Base-by-base conservation (phyloP, 1,140 invertebrate genomes). In the Drosophila paulistorum region DNA sequence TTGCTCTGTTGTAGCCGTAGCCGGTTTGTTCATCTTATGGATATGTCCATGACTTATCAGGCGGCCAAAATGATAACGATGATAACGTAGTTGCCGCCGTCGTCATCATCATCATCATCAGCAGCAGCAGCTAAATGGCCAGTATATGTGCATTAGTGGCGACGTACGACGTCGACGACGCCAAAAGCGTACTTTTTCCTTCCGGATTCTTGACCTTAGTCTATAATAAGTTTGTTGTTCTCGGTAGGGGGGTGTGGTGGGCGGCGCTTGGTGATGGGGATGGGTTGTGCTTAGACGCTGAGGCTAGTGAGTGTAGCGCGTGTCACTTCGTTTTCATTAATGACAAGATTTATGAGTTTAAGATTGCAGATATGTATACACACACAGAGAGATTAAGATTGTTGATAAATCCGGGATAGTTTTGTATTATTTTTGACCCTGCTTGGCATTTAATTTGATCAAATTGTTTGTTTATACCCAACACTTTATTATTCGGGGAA, bases 141-240 rank as follows among this genome's bases (percentile, higher is more conserved):
- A 74, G 70, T 74, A 54, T 71, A 89, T 86, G 87, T 83, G 83
- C 79, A 86, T 86, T 79, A 76, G 79, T 41, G 58, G 59, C 68
- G 67, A 59, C 61, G 81, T 81, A 76, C 78, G 71, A 74, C 75
- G 86, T 66, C 74, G 54, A 63, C 72, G 60, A 39, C 65, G 33
- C 33, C 71, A 69, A 39, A 51, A 55, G 60, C 39, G 51, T 30
- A 7, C 3, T 20, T 58, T 37, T 57, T 55, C 84, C 85, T 89
- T 89, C 84, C 84, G 84, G 84, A 89, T 90, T 89, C 84, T 90
- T 89, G 84, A 89, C 84, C 84, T 89, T 83, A 89, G 86, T 78
- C 84, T 81, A 87, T 80, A 90, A 84, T 87, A 79, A 82, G 68
- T 79, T 65, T 68, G 64, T 72, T 76, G 35, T 69, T 68, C 48